Conservation (phyloP, 1,140 invertebrate species). For the Drosophila novamexicana region DNA sequence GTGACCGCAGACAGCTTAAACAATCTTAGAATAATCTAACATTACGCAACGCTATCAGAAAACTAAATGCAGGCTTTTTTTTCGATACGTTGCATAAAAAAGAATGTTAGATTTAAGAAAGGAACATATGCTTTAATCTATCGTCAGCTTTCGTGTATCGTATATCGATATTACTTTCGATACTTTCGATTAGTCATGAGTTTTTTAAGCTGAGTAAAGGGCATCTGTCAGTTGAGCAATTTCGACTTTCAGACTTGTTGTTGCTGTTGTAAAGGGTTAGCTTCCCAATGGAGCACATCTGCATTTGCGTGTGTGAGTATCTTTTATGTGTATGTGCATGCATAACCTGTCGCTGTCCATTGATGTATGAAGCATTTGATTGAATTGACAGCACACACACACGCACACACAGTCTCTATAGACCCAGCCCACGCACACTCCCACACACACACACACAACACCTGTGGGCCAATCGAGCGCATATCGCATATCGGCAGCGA, state of each 20-base stretch:
- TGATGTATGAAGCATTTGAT: constrained; percentile 83
- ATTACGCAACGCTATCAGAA: too few species aligned
- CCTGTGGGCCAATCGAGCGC: constrained; percentile 72
- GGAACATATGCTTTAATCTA: too few species aligned
- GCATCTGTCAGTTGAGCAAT: not conserved
- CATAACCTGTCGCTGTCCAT: constrained; percentile 56
- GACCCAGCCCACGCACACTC: not conserved
- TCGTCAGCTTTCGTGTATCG: too few species aligned
- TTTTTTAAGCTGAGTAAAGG: not conserved
- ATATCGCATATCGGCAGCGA: constrained; percentile 65
- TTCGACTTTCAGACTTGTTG: not conserved
- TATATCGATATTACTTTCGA: not conserved
- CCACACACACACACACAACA: constrained; percentile 8
- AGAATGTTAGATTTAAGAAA: too few species aligned
- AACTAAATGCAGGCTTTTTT: too few species aligned
- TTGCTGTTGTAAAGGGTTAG: constrained; percentile 59
- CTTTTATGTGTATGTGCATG: constrained; percentile 20
- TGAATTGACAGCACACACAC: constrained; percentile 69
- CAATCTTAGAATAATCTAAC: too few species aligned
- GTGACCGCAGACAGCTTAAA: too few species aligned
- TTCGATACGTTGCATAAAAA: too few species aligned
- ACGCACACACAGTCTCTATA: constrained; percentile 10
- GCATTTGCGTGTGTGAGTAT: not conserved
- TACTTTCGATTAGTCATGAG: not conserved
- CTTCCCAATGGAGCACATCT: constrained; percentile 30